A percentile compares a stretch with the other conserved stretches of the same genome.
Evolutionary conservation across 2,888 invertebrate species (phyloP).

Genomic region (Neocrepidodera transversa): DNA sequence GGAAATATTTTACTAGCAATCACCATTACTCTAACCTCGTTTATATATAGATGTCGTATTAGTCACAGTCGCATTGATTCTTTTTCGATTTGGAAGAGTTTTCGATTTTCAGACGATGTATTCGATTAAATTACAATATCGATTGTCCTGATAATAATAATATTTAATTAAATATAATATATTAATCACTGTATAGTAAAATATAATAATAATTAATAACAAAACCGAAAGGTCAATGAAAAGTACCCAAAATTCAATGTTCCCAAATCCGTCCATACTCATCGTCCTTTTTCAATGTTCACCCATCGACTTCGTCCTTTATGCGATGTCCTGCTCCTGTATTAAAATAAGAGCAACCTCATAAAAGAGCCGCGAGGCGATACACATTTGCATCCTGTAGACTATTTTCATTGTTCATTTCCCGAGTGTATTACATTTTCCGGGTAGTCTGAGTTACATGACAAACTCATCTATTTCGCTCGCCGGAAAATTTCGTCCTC

Average conservation of each 20-base stretch:
- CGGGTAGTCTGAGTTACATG: slow-evolving; percentile 15
- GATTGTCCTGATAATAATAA: no score
- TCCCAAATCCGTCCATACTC: slow-evolving; percentile 17
- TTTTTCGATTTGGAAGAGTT: no score
- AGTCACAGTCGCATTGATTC: no score
- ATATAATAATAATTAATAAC: no score
- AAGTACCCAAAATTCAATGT: no score
- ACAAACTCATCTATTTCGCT: slow-evolving; percentile 18
- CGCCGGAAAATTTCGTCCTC: slow-evolving; percentile 6
- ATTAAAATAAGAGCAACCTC: slow-evolving; percentile 28
- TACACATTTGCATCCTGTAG: slow-evolving; percentile 24
- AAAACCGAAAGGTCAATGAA: no score
- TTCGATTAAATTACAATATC: no score
- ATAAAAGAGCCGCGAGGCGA: slow-evolving; percentile 19
- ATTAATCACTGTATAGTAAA: no score
- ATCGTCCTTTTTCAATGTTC: slow-evolving; percentile 22
- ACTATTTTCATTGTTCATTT: slow-evolving; percentile 26
- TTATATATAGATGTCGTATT: slow-evolving; percentile 41
- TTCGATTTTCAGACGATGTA: no score
- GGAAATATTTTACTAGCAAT: slow-evolving; percentile 29
- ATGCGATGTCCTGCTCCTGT: slow-evolving; percentile 21
- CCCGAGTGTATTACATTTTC: slow-evolving; percentile 20
- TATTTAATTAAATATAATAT: no score
- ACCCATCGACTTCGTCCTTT: slow-evolving; percentile 21
- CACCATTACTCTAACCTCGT: slow-evolving; percentile 24